Conservation (phyloP, 2,113 vertebrate genomes). For the Aplodontia rufa region DNA sequence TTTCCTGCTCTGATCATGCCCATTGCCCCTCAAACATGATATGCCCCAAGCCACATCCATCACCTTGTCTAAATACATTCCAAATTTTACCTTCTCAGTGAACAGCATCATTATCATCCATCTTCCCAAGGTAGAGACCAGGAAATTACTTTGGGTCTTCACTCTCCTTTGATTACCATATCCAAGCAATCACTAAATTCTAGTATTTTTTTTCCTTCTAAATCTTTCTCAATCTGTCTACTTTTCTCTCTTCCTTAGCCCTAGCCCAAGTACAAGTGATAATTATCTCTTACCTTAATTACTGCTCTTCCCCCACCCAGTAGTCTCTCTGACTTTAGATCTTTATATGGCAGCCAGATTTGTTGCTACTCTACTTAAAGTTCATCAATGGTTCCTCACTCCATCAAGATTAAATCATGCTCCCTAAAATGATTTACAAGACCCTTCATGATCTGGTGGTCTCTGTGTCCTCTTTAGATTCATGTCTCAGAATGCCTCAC, state of each 20-base stretch:
- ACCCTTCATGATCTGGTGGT: background rate
- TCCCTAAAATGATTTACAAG: background rate
- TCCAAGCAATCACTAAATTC: background rate
- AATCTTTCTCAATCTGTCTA: background rate
- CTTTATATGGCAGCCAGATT: background rate
- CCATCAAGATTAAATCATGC: background rate
- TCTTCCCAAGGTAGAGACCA: background rate
- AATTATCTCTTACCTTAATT: background rate
- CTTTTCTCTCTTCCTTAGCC: background rate
- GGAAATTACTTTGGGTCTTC: background rate
- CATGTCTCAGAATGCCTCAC: background rate
- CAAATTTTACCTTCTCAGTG: background rate
- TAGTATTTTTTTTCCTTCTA: background rate
- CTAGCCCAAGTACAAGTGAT: background rate
- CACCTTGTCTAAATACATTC: background rate
- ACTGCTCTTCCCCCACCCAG: background rate
- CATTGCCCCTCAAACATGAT: background rate
- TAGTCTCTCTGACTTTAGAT: background rate
- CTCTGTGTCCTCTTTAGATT: background rate
- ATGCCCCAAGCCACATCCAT: background rate
- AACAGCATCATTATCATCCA: background rate
- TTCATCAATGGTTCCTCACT: background rate
- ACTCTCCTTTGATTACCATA: background rate
- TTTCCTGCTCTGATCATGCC: background rate
- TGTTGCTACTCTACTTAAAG: background rate